Conservation (phyloP, 2,113 vertebrate genomes). For the Albula goreensis region DNA sequence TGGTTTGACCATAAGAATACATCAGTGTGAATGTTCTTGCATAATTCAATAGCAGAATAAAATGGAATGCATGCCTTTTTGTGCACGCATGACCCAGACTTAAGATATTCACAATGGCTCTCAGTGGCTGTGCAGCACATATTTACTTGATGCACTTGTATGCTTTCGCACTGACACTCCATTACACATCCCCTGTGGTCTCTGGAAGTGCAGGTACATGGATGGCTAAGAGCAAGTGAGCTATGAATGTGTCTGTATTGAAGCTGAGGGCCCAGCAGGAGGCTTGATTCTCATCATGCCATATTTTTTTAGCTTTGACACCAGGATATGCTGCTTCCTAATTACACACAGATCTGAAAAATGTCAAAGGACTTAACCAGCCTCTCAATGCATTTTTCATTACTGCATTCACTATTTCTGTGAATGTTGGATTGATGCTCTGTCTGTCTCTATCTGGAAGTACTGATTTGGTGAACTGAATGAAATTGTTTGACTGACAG, state of each 20-base stretch:
- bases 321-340: neutral
- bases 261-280: neutral
- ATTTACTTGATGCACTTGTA: neutral
- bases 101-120: neutral
- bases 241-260: neutral
- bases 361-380: neutral
- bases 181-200: neutral
- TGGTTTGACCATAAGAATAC: neutral
- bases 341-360: neutral
- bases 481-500: neutral
- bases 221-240: neutral
- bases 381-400: neutral
- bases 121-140: neutral
- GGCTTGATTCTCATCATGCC: neutral
- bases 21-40: neutral
- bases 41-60: neutral
- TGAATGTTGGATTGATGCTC: neutral
- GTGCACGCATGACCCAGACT: neutral
- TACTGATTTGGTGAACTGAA: neutral
- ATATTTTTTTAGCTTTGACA: neutral
- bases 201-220: neutral
- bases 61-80: neutral
- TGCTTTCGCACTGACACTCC: neutral
- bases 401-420: neutral
- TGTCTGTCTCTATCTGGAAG: neutral